Evolutionary conservation across 2,888 invertebrate species (phyloP), one percentile per base, ranked within the genome.

Genomic region (Cyclophora albipunctata): DNA sequence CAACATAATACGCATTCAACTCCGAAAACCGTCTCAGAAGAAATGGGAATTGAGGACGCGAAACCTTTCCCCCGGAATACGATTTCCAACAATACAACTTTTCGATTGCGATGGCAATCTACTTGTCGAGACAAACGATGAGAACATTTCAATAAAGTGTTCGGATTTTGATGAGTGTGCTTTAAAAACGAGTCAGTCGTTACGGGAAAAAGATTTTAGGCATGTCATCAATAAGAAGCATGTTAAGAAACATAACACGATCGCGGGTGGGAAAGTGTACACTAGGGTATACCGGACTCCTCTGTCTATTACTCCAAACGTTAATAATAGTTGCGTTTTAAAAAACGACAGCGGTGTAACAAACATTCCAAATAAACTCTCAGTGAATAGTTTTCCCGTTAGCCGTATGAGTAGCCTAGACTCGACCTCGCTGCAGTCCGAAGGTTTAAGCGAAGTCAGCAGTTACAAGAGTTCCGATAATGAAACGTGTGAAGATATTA

Each of bases 41-140:
- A 91, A 91, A 78, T 92, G 92, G 92, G 90, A 92, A 73, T 73
- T 92, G 58, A 87, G 91, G 45, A 92, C 92, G 42, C 89, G 91
- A 60, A 91, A 91, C 75, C 90, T 90, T 51, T 91, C 91, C 50
- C 91, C 91, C 42, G 89, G 90, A 63, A 83, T 91, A 57, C 78
- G 78, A 63, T 85, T 92, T 61, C 92, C 92, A 40, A 89, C 89
- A 52, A 90, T 92, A 72, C 91, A 92, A 74, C 88, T 92, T 58
- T 91, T 90, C 72, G 91, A 91, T 78, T 88, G 90, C 67, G 91
- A 91, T 62, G 91, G 91, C 59, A 89, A 90, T 74, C 81, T 92
- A 48, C 81, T 91, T 58, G 84, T 91, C 35, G 91, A 92, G 78
- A 90, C 91, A 59, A 90, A 90, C 63, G 91, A 91, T 64, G 89